phyloP scores from a whole-genome alignment of 1,140 invertebrate genomes.

The Bombus ignitus region DNA sequence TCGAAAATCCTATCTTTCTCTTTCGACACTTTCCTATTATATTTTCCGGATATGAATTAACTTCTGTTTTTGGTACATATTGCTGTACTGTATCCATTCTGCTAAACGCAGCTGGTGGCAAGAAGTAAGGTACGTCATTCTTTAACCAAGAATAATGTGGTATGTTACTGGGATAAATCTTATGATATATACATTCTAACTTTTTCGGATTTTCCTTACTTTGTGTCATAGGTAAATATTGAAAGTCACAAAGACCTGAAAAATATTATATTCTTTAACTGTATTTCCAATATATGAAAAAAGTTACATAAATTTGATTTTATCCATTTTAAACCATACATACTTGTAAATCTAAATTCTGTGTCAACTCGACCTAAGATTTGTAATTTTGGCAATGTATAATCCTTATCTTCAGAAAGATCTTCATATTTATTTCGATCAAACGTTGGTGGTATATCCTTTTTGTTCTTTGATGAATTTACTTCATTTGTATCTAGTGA shows the following conservation, averaged over 20 bases:
- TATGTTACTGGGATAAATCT: constrained; percentile 86
- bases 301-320: constrained; percentile 15
- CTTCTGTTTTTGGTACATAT: constrained; percentile 78
- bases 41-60: constrained; percentile 73
- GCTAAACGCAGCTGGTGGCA: constrained; percentile 90
- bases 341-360: constrained; percentile 90
- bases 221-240: constrained; percentile 90
- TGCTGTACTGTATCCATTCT: constrained; percentile 88
- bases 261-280: constrained; percentile 64
- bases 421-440: constrained; percentile 68
- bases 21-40: constrained; percentile 84
- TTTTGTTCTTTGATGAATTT: constrained; percentile 7
- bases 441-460: constrained; percentile 62
- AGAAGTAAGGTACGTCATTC: constrained; percentile 85
- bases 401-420: constrained; percentile 68
- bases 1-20: constrained; percentile 83
- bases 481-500: background rate
- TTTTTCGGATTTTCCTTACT: constrained; percentile 77
- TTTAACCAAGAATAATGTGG: constrained; percentile 85
- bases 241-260: constrained; percentile 93
- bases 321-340: constrained; percentile 69
- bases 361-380: constrained; percentile 88
- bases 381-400: constrained; percentile 75
- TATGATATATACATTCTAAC: constrained; percentile 85
- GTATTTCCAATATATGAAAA: background rate